Evolutionary conservation across 1,140 invertebrate species (phyloP).

Genomic region (Aleiodes sp.): DNA sequence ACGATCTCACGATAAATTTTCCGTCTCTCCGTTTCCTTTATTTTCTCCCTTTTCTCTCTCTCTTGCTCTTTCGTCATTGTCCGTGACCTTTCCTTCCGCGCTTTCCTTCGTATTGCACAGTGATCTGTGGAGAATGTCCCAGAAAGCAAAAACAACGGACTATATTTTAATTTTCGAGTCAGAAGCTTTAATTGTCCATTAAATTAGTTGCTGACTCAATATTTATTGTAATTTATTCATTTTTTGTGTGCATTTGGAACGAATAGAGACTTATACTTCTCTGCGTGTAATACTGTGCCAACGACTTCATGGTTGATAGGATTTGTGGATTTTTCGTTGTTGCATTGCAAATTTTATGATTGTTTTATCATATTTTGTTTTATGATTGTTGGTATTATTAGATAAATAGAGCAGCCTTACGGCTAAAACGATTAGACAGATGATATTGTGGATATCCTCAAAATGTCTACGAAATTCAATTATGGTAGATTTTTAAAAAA

Average conservation of each 20-base stretch:
- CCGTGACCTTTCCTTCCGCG: neutral
- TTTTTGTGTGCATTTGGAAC: neutral
- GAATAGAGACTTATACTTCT: neutral
- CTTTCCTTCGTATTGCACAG: neutral
- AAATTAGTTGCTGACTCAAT: neutral
- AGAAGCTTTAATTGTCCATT: neutral
- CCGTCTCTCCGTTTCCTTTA: neutral
- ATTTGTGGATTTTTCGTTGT: neutral
- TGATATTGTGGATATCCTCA: no score
- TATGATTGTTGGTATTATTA: no score
- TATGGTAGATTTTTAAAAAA: no score
- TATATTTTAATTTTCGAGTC: neutral
- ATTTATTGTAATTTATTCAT: neutral
- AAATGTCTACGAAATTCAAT: no score
- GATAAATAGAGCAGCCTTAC: no score
- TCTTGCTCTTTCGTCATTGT: neutral
- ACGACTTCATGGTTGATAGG: neutral
- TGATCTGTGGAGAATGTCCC: neutral
- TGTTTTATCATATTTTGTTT: no score
- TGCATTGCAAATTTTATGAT: no score
- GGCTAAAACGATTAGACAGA: no score
- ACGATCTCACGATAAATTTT: constrained; percentile 7
- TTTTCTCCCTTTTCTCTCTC: neutral
- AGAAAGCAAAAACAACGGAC: neutral
- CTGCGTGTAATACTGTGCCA: neutral